Evolutionary conservation across 1,140 invertebrate species (phyloP).

Genomic region (Tenebrio molitor): DNA sequence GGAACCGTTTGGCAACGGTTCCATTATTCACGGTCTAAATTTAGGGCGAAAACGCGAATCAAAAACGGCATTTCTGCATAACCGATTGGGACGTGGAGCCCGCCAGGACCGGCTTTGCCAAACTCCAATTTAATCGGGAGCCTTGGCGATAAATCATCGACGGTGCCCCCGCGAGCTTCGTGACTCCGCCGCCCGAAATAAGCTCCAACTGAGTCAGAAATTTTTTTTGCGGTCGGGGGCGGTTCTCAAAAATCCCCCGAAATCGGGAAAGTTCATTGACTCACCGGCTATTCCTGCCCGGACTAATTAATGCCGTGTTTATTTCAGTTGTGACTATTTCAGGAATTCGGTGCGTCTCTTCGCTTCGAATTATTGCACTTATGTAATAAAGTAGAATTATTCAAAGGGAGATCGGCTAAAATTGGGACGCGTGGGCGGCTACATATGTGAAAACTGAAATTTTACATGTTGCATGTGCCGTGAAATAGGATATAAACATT

Average conservation of each 20-base stretch:
- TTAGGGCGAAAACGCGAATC: constrained; percentile 4
- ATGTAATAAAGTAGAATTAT: constrained; percentile 29
- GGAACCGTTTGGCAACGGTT: constrained; percentile 42
- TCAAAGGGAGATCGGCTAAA: constrained; percentile 8
- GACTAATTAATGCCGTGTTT: constrained; percentile 14
- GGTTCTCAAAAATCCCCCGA: not conserved
- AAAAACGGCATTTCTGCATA: constrained; percentile 2
- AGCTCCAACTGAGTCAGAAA: constrained; percentile 16
- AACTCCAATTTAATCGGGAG: constrained; percentile 16
- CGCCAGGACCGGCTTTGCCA: constrained; percentile 6
- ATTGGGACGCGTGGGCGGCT: constrained; percentile 9
- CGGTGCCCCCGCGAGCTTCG: constrained; percentile 13
- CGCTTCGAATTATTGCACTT: constrained; percentile 11
- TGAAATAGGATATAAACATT: constrained; percentile 38
- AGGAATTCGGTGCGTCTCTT: not conserved
- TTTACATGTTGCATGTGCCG: constrained; percentile 33
- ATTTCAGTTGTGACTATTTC: constrained; percentile 30
- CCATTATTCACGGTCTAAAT: constrained; percentile 51
- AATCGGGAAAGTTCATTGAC: constrained; percentile 16
- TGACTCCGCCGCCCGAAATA: constrained; percentile 22
- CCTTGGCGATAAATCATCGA: constrained; percentile 24
- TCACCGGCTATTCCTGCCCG: not conserved
- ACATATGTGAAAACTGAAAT: constrained; percentile 39
- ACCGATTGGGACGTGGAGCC: not conserved
- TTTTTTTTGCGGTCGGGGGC: not conserved